phyloP scores from a whole-genome alignment of 2,888 invertebrate genomes.

The Scaptodrosophila latifasciaeformis region DNA sequence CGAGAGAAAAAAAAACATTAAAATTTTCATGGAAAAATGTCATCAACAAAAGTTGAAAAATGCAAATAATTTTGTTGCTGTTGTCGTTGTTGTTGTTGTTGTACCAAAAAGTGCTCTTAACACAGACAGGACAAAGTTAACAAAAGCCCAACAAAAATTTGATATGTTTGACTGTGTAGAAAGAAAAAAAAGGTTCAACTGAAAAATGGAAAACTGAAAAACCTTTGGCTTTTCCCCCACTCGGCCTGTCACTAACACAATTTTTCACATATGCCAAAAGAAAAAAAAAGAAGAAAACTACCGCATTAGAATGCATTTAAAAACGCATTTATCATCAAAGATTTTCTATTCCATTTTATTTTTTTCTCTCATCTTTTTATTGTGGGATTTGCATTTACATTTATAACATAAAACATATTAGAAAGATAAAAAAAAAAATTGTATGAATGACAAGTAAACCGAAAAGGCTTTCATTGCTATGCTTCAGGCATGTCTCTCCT shows the following conservation, averaged over 20 bases:
- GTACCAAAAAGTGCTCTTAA: slow-evolving; percentile 50
- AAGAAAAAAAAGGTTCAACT: slow-evolving; percentile 30
- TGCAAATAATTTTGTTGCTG: slow-evolving; percentile 56
- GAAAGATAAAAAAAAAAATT: background rate
- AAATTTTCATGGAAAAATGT: slow-evolving; percentile 70
- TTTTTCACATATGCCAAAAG: slow-evolving; percentile 35
- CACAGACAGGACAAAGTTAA: slow-evolving; percentile 28
- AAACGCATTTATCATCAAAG: slow-evolving; percentile 59
- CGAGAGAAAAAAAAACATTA: slow-evolving; percentile 42
- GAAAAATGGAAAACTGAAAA: no score
- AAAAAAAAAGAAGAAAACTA: background rate
- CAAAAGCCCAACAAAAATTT: slow-evolving; percentile 49
- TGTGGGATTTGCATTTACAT: slow-evolving; percentile 36
- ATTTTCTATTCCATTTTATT: no score
- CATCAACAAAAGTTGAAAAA: slow-evolving; percentile 68
- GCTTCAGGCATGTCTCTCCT: slow-evolving; percentile 2
- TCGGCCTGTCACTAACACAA: no score
- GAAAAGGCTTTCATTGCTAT: background rate
- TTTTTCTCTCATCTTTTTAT: no score
- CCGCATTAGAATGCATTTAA: slow-evolving; percentile 65
- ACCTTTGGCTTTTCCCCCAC: no score
- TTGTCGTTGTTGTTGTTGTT: slow-evolving; percentile 24
- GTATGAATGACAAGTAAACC: background rate
- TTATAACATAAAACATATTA: background rate
- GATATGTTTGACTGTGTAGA: slow-evolving; percentile 30